phyloP scores from a whole-genome alignment of 1,140 invertebrate genomes.

The Nasonia longicornis region DNA sequence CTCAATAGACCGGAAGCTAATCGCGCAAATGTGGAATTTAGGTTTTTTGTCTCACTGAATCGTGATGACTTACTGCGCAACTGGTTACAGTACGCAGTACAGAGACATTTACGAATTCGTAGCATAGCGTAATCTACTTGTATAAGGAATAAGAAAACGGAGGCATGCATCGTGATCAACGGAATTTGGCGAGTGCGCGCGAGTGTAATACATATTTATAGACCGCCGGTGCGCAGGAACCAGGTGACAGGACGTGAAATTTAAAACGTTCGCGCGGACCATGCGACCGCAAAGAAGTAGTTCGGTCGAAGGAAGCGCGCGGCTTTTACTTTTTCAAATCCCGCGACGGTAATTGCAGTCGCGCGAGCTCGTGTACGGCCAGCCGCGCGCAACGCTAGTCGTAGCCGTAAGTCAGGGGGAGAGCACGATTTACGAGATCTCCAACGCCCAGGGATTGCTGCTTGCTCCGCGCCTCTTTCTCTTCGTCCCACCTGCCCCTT shows the following conservation, averaged over 20 bases:
- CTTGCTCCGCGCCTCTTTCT: not conserved
- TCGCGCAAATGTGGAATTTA: not conserved
- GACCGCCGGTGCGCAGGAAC: not conserved
- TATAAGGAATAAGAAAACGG: too few relatives aligned
- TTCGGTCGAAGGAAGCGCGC: not conserved
- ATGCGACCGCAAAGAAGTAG: not conserved
- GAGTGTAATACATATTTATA: too few relatives aligned
- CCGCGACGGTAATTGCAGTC: conserved; percentile 48
- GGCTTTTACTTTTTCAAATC: conserved; percentile 44
- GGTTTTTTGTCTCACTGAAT: not conserved
- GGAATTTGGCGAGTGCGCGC: too few relatives aligned
- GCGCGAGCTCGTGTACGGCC: conserved; percentile 16
- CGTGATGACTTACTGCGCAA: not conserved
- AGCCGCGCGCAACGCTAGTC: not conserved
- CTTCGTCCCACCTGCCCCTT: not conserved
- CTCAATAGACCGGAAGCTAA: not conserved
- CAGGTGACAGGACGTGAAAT: not conserved
- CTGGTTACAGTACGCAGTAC: too few relatives aligned
- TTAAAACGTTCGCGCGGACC: conserved; percentile 15
- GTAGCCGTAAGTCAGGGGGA: conserved; percentile 31
- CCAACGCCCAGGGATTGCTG: conserved; percentile 7
- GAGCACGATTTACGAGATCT: conserved; percentile 45
- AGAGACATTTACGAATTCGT: too few relatives aligned
- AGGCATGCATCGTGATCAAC: too few relatives aligned
- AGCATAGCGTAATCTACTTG: too few relatives aligned